Percentiles rank a stretch among this genome's conserved stretches.
These are phyloP conservation scores for Actinostola sp. DNA, from an alignment of 92 coral and sea anemone genomes.

Conservation along the genomic window DNA sequence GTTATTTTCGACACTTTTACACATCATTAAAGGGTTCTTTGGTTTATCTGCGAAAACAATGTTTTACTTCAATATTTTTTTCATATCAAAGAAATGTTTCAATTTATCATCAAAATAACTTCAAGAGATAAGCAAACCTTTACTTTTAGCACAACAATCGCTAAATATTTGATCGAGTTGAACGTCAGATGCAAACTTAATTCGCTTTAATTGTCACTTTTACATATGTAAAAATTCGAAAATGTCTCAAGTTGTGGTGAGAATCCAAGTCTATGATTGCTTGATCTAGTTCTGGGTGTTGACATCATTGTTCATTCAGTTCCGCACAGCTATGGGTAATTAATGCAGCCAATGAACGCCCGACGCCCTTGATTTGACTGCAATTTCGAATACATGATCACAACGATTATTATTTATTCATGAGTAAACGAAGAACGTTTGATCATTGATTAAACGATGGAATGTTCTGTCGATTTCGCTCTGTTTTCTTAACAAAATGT, in stretches of 20 bases:
- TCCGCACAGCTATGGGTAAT: constrained; percentile 5
- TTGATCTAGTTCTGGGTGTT: not conserved
- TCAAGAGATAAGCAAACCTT: no score
- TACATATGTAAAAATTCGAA: no score
- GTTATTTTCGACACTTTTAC: no score
- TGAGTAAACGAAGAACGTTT: constrained; percentile 1
- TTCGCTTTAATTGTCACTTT: no score
- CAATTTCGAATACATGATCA: constrained; percentile 20
- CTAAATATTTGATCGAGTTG: no score
- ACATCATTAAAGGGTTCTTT: no score
- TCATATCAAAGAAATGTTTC: no score
- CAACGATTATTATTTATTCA: constrained; percentile 16
- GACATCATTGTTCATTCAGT: not conserved
- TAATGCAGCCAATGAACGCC: constrained; percentile 3
- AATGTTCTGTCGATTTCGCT: constrained; percentile 11
- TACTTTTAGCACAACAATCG: no score
- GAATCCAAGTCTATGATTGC: not conserved
- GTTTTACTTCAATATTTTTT: no score
- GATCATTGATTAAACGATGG: constrained; percentile 21
- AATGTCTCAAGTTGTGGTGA: not conserved
- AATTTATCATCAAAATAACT: no score
- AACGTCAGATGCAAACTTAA: no score
- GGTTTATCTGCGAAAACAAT: no score
- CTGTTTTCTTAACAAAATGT: constrained; percentile 7
- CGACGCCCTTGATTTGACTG: constrained; percentile 13